Base-by-base conservation (phyloP, 2,888 invertebrate genomes). In the Proisotoma minuta region DNA sequence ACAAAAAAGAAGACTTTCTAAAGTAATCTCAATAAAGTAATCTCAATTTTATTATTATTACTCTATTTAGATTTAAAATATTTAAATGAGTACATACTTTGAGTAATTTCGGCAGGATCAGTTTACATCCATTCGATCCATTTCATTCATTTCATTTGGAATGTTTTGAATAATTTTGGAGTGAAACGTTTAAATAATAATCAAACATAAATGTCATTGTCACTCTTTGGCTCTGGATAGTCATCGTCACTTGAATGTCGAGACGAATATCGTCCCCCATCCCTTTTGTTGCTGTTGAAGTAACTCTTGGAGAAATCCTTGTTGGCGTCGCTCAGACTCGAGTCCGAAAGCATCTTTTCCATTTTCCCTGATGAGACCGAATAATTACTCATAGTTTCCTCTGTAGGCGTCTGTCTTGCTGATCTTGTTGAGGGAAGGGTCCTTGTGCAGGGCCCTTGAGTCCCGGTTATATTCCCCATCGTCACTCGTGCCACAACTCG, bases 151-250 rank as follows among this genome's bases (percentile, higher is more conserved):
- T n/a, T n/a, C n/a, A n/a, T n/a, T n/a, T n/a, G n/a, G n/a, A n/a
- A n/a, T 34, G 27, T 59, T 78, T 54, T 78, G 87, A 95, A 93
- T 75, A 98, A 99, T 79, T 99, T 99, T 82, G 97, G 94, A 3
- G 99, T 89, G 77, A 84, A 90, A 75, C 88, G 94, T 75, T 82
- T 95, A 34, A n/a, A n/a, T n/a, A n/a, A n/a, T 26, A 29, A 12
- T 29, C 8, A 57, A 12, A 62, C 62, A 27, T 57, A 62, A 58
- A 62, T 62, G 49, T 62, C 62, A 59, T 62, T 52, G 49, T 62
- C 62, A 59, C 59, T 52, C 23, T 68, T 70, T 20, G 60, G 62
- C 49, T 68, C 65, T 43, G 70, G 68, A 57, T 69, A 72, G n/a
- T 73, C 72, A 48, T 72, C 70, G 43, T 73, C 73, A 62, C 68